Evolutionary conservation across 2,888 invertebrate species (phyloP).

Genomic region (Schizotus pectinicornis): DNA sequence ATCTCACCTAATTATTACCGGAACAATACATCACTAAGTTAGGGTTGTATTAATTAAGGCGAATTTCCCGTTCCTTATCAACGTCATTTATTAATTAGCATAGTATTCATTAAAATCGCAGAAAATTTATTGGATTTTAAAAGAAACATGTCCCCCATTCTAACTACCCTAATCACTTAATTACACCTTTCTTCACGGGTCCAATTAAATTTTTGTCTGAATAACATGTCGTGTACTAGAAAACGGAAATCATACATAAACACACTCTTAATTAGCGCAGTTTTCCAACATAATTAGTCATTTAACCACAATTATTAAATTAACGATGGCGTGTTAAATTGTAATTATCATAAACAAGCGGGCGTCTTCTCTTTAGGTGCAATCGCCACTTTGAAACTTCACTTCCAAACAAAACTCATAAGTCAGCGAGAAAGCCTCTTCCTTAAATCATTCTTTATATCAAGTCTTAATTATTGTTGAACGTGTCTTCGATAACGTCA

Average conservation of each 20-base stretch:
- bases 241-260: slow-evolving; percentile 44
- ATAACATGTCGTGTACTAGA: slow-evolving; percentile 16
- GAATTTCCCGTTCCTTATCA: slow-evolving; percentile 12
- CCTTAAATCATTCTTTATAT: too few species aligned
- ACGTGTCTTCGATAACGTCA: too few species aligned
- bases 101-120: slow-evolving; percentile 11
- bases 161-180: slow-evolving; percentile 10
- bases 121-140: slow-evolving; percentile 12
- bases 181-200: slow-evolving; percentile 6
- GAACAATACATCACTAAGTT: slow-evolving; percentile 14
- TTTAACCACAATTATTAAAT: slow-evolving; percentile 42
- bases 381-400: slow-evolving; percentile 10
- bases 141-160: slow-evolving; percentile 5
- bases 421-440: background rate
- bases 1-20: slow-evolving; percentile 11
- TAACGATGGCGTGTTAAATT: slow-evolving; percentile 36
- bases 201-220: slow-evolving; percentile 24
- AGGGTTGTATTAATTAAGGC: slow-evolving; percentile 14
- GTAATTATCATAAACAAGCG: slow-evolving; percentile 33
- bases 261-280: slow-evolving; percentile 40
- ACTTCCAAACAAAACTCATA: slow-evolving; percentile 3
- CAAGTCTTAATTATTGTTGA: too few species aligned
- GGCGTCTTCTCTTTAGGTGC: slow-evolving; percentile 15
- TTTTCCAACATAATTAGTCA: slow-evolving; percentile 40
- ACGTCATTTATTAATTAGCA: slow-evolving; percentile 16